Base-by-base conservation (phyloP, 23 tunicate species). In the Halocynthia aurantium region DNA sequence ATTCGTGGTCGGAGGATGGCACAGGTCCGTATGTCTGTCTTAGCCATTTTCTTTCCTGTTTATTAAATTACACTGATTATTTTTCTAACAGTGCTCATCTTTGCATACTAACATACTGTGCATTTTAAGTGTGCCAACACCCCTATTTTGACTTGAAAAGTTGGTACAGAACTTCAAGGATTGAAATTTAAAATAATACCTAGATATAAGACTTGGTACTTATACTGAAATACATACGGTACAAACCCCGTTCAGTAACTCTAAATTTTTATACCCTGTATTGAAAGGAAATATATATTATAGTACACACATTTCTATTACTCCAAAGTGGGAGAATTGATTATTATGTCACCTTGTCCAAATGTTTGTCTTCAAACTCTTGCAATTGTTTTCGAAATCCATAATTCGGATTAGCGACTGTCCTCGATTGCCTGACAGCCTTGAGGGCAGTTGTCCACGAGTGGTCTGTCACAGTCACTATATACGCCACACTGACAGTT, bases 321-420 rank as follows among this genome's bases (percentile, higher is more conserved):
- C 44, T 31, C 44, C 44, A 31, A 1, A 31, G 44, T 31, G 44
- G 4, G 44, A 31, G 4, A 0, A 31, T 31, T 13, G 17, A 58
- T 58, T 58, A 13, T n/a, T 58, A 2, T n/a, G 63, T 15, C 52
- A 88, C 95, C 78, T 83, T 15, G 53, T 72, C 56, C 10, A 91
- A 55, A 15, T 65, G 21, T n/a, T 71, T 54, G 8, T 81, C 75
- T 81, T 91, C 80, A 57, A 71, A 91, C 49, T 72, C 62, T 50
- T 85, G 86, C 52, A 91, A 77, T 57, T 91, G 97, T 51, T 71
- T 70, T 69, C 65, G 78, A 55, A 91, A 91, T 52, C 97, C 97
- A 61, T 60, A 77, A 61, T 91, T 91, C 10, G 97, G 97, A 54
- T 81, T 85, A 6, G 97, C 97, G 7, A 77, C 84, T 8, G 50